Base-by-base conservation (phyloP, 2,113 vertebrate species). In the Pygoscelis adeliae region DNA sequence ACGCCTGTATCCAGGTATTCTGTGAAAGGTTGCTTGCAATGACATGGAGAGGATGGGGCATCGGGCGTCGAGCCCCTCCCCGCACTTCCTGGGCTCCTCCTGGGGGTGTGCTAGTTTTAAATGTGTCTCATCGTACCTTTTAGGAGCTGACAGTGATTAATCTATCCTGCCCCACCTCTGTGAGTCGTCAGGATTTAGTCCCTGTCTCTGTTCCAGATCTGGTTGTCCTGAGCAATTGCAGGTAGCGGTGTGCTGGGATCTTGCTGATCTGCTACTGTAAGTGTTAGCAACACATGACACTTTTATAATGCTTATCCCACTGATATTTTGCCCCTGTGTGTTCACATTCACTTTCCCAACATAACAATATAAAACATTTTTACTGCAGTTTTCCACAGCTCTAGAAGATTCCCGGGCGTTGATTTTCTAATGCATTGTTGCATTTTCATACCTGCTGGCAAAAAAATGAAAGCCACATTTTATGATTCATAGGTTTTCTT, bases 31-130 rank as follows among this genome's bases (percentile, higher is more conserved):
- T 66, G 15, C 20, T 82, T 36, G 10, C 22, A 72, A 23, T 0
- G 3, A 34, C 18, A 46, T 1, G 1, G 21, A 22, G 40, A 18
- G 34, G 25, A 29, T 5, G 3, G 14, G 4, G 6, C 4, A 0
- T 42, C 5, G 2, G 16, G 32, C 46, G 23, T 67, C 1, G 18
- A 88, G 2, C 5, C 3, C 9, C 30, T 83, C 8, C 2, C 2
- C 29, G 32, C 4, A 13, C 7, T 19, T 59, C 30, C 40, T 76
- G 30, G 8, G 7, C 19, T 84, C 23, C 22, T 74, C 30, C 18
- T 61, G 25, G 38, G 16, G 7, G 1, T 1, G 1, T 40, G 8
- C 5, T 85, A 34, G 3, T 53, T 82, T 82, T 71, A 29, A 34
- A 42, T 15, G 9, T 32, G 5, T 40, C 27, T 87, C 7, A 30